A percentile compares a stretch with the other conserved stretches of the same genome.
Conservation (phyloP, 2,797 vertebrate genomes). For the Acanthiza pusilla region DNA sequence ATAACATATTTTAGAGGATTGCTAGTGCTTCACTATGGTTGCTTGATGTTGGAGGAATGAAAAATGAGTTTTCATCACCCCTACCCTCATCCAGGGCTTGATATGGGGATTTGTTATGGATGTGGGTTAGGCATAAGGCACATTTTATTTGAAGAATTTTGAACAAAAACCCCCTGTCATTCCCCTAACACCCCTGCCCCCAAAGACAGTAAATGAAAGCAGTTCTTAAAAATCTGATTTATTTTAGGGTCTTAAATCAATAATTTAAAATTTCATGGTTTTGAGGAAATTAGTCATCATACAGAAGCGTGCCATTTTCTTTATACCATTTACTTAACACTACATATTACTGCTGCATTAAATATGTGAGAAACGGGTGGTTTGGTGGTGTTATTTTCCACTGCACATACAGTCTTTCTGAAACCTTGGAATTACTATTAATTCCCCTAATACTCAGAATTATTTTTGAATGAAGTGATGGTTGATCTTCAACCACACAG, state of each 20-base stretch:
- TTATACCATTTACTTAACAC: background rate
- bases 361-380: background rate
- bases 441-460: background rate
- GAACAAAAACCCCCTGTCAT: fast-evolving
- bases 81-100: background rate
- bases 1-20: background rate
- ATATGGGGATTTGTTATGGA: background rate
- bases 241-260: background rate
- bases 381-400: background rate
- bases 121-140: background rate
- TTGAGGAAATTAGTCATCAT: background rate
- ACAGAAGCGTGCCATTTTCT: background rate
- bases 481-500: background rate
- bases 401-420: background rate
- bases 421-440: background rate
- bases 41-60: background rate
- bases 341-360: background rate
- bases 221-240: background rate
- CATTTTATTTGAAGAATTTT: background rate
- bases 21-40: background rate
- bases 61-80: background rate
- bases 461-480: background rate
- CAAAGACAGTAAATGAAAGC: background rate
- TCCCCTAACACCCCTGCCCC: background rate
- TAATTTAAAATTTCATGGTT: background rate